Evolutionary conservation across 2,888 invertebrate species (phyloP).

Genomic region (Polietes domitor): DNA sequence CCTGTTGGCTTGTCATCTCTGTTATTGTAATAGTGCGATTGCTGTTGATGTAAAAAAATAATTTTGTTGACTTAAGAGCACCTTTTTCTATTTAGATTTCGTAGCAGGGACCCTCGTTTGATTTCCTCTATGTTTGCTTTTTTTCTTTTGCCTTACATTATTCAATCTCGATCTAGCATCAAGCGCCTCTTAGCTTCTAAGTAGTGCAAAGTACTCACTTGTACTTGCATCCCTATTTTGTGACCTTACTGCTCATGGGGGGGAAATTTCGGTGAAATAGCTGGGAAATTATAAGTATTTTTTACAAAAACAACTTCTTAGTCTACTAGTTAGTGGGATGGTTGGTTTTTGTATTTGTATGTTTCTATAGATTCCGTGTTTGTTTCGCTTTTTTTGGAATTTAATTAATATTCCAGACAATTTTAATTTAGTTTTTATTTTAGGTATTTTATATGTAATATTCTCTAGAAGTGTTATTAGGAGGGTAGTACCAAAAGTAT

Average conservation of each 20-base stretch:
- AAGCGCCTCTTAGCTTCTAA: too few species aligned
- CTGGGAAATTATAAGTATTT: background rate
- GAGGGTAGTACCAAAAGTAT: conserved; percentile 20
- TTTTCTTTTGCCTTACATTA: background rate
- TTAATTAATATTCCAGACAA: too few species aligned
- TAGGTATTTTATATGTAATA: conserved; percentile 13
- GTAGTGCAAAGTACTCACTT: too few species aligned
- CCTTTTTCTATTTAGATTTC: background rate
- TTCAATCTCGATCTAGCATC: too few species aligned
- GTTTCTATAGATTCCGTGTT: background rate
- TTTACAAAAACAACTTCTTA: conserved; percentile 22
- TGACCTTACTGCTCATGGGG: too few species aligned
- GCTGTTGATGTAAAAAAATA: conserved; percentile 13
- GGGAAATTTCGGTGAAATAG: background rate
- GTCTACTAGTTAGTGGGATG: background rate
- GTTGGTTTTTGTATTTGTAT: conserved; percentile 13
- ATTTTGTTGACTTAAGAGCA: background rate
- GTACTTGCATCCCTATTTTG: background rate
- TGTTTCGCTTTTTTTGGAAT: conserved; percentile 2
- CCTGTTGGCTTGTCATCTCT: background rate
- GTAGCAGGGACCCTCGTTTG: background rate
- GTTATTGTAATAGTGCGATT: conserved; percentile 8
- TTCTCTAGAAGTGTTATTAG: conserved; percentile 10
- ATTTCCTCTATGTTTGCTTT: background rate
- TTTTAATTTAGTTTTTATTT: too few species aligned